Conservation (phyloP, 2,888 invertebrate species). For the Ferrisia virgata region DNA sequence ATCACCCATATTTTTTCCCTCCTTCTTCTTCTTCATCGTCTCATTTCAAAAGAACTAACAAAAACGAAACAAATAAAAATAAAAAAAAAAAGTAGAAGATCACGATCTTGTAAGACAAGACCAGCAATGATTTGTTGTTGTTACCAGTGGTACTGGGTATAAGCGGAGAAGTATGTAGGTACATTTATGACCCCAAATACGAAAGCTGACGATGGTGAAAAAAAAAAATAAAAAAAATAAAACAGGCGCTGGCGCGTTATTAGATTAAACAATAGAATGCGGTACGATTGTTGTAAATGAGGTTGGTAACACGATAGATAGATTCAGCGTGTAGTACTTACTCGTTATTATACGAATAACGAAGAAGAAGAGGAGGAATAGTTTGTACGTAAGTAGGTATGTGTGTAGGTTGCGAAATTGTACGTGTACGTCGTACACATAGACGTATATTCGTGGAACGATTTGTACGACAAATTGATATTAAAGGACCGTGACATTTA, state of each 20-base stretch:
- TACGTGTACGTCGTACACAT: too few relatives aligned
- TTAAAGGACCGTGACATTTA: slow-evolving; percentile 25
- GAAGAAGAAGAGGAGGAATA: not conserved
- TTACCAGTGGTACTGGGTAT: not conserved
- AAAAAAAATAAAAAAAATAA: too few relatives aligned
- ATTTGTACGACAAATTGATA: slow-evolving; percentile 10
- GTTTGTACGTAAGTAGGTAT: not conserved
- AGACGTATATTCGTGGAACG: not conserved
- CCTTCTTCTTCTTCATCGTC: too few relatives aligned
- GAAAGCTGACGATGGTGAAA: not conserved
- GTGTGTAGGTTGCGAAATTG: not conserved
- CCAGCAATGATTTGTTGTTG: not conserved
- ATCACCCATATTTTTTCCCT: too few relatives aligned
- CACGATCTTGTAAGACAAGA: not conserved
- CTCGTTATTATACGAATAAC: too few relatives aligned
- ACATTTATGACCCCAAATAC: not conserved
- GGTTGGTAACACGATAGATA: not conserved
- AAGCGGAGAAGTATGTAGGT: not conserved
- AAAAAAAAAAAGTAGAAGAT: not conserved
- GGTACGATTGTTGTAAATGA: not conserved
- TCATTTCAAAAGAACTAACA: not conserved
- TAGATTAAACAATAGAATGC: not conserved
- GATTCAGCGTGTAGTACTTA: not conserved
- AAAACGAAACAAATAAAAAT: not conserved
- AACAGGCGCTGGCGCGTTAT: not conserved